Base-by-base conservation (phyloP, 1,140 invertebrate species). In the Drosophila ohnishii region DNA sequence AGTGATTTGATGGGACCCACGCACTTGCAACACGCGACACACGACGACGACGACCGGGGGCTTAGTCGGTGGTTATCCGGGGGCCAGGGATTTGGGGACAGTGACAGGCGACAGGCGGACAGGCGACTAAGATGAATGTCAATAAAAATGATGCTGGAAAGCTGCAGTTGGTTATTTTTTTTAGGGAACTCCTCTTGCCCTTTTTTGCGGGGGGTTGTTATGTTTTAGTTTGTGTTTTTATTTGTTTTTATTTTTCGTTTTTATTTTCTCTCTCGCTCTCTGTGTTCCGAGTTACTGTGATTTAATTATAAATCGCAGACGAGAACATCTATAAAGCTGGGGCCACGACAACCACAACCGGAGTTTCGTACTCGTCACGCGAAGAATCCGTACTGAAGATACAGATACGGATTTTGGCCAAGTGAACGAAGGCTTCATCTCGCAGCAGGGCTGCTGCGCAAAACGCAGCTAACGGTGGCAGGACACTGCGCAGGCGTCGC, bases 341-440 rank as follows among this genome's bases (percentile, higher is more conserved):
- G 35, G 39, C 37, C 30, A 22, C 47, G 59, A 30, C 55, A 25
- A 57, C 22, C 10, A 53, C 55, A 39, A 40, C 55, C 35, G 13
- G 61, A n/a, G 48, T 66, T 76, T 76, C 37, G 37, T 40, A 73
- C 72, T 78, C 58, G 66, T 50, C 75, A 77, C 75, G 83, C 79
- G 71, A 79, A 85, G 75, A 88, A 86, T 74, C 85, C 86, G 74
- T 86, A 86, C 83, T 86, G 76, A 87, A 83, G 83, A 79, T 83
- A 75, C 71, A 76, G 76, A 77, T 70, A 62, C 56, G 75, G 76
- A 61, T 61, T 69, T 55, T 55, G 34, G 67, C 58, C 73, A 61
- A 69, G 75, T 42, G 35, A 55, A 62, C 55, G 59, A 30, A 61
- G 53, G 40, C n/a, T 76, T 51, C 73, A 77, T 77, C 73, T 77